A percentile compares a stretch with the other conserved stretches of the same genome.
These are phyloP conservation scores for Gobionotothen gibberifrons DNA, from an alignment of 2,797 vertebrate genomes.

Conservation along the genomic window DNA sequence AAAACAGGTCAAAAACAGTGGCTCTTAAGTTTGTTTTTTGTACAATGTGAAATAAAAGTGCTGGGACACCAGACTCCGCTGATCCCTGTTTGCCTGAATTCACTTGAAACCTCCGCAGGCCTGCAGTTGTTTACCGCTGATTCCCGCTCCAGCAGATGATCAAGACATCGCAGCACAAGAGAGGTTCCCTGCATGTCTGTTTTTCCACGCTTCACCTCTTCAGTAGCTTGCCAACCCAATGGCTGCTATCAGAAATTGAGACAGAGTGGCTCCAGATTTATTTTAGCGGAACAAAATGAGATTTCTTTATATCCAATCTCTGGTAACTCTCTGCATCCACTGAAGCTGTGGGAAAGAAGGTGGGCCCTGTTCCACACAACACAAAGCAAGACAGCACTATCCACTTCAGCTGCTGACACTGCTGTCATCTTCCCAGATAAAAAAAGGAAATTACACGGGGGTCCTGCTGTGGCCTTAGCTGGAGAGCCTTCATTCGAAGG, in stretches of 20 bases:
- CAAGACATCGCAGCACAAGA: slow-evolving; percentile 34
- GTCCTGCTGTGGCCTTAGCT: slow-evolving; percentile 59
- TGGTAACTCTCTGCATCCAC: slow-evolving; percentile 15
- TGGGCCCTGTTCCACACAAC: slow-evolving; percentile 26
- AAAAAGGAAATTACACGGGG: slow-evolving; percentile 64
- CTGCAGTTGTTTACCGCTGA: slow-evolving; percentile 44
- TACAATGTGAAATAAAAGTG: slow-evolving; percentile 19
- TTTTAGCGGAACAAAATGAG: slow-evolving; percentile 20
- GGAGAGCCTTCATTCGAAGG: slow-evolving; percentile 71
- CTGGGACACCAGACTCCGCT: slow-evolving; percentile 32
- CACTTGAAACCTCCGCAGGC: slow-evolving; percentile 33
- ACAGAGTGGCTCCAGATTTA: slow-evolving; percentile 6
- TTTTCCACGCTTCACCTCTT: slow-evolving; percentile 33
- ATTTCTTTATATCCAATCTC: slow-evolving; percentile 30
- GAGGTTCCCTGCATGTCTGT: slow-evolving; percentile 15
- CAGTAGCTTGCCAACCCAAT: slow-evolving; percentile 22
- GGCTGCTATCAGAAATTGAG: slow-evolving; percentile 18
- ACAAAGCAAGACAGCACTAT: slow-evolving; percentile 34
- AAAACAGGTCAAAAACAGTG: slow-evolving; percentile 29
- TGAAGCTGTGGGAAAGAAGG: slow-evolving; percentile 15
- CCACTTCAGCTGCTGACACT: slow-evolving; percentile 56
- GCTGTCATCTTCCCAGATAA: slow-evolving; percentile 60
- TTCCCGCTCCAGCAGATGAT: slow-evolving; percentile 47
- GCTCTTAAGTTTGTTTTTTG: slow-evolving; percentile 16
- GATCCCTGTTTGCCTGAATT: slow-evolving; percentile 18